phyloP scores from a whole-genome alignment of 2,888 invertebrate species.

The Tuta absoluta region DNA sequence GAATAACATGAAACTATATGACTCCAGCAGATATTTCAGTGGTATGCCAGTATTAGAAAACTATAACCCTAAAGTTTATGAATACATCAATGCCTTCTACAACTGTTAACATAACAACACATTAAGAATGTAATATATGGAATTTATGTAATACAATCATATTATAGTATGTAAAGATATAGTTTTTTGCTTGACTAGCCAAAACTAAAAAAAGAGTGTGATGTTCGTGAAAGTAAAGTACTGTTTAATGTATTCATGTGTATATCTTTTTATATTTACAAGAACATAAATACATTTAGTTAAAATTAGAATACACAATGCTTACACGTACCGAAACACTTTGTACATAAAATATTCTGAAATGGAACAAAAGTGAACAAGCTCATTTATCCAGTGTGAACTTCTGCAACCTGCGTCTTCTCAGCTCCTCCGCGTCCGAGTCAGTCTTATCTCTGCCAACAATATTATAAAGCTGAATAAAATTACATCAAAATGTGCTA shows the following conservation, averaged over 20 bases:
- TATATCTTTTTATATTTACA: constrained; percentile 79
- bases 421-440: constrained; percentile 84
- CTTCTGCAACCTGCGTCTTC: constrained; percentile 89
- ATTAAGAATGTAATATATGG: constrained; percentile 1
- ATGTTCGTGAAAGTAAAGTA: constrained; percentile 43
- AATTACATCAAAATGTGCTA: background rate
- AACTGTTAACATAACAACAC: constrained; percentile 70
- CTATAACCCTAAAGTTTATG: constrained; percentile 90
- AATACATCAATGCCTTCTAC: constrained; percentile 90
- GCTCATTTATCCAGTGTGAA: constrained; percentile 80
- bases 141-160: constrained; percentile 21
- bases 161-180: constrained; percentile 18
- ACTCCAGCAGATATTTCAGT: constrained; percentile 82
- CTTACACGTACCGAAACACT: constrained; percentile 74
- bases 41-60: constrained; percentile 85
- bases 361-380: constrained; percentile 58
- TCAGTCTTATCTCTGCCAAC: constrained; percentile 67
- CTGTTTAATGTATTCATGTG: constrained; percentile 75
- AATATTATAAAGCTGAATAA: constrained; percentile 14
- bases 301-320: constrained; percentile 74
- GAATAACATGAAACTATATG: constrained; percentile 83
- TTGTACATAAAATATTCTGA: constrained; percentile 75
- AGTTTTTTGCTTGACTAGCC: constrained; percentile 32
- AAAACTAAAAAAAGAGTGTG: constrained; percentile 32
- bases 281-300: constrained; percentile 78